Evolutionary conservation across 2,113 vertebrate genomes (phyloP), one percentile per base, ranked within the genome.

Genomic region (Charadrius vociferus): DNA sequence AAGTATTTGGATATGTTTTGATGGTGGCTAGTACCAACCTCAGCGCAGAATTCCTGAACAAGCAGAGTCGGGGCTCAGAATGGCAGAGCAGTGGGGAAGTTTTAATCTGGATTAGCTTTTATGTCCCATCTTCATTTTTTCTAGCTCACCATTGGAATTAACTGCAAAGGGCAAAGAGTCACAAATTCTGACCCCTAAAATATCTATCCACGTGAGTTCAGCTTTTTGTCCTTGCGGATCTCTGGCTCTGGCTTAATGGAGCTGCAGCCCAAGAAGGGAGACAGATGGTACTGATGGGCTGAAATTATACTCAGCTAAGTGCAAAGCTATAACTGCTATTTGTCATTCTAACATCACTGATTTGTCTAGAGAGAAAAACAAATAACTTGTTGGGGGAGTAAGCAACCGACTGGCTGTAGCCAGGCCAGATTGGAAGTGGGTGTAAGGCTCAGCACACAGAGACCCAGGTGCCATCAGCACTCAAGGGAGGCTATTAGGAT

Each of bases 271-370:
- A 94, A 95, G 93, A 80, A 93, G 61, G 77, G 94, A 97, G 94
- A 97, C 96, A 97, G 96, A 96, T 97, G 95, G 96, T 96, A 94
- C 95, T 97, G 95, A 97, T 95, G 94, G 89, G 74, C 89, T 97
- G 97, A 97, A 97, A 97, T 97, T 95, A 97, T 93, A 97, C 96
- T 62, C 84, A 39, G 93, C 89, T 97, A 97, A 97, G 95, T 97
- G 97, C 97, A 97, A 95, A 94, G 91, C 95, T 97, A 50, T 97
- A 97, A 95, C 95, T 97, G 95, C 95, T 96, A 96, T 97, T 97
- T 97, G 94, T 97, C 97, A 97, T 96, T 96, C 97, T 91, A 96
- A 82, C 86, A 96, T 93, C 94, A 36, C 89, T 94, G 95, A 97
- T 97, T 97, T 97, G 95, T 97, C 95, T 96, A 63, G 93, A 94